Evolutionary conservation across 2,113 vertebrate genomes (phyloP).

Genomic region (Sclerurus mexicanus): DNA sequence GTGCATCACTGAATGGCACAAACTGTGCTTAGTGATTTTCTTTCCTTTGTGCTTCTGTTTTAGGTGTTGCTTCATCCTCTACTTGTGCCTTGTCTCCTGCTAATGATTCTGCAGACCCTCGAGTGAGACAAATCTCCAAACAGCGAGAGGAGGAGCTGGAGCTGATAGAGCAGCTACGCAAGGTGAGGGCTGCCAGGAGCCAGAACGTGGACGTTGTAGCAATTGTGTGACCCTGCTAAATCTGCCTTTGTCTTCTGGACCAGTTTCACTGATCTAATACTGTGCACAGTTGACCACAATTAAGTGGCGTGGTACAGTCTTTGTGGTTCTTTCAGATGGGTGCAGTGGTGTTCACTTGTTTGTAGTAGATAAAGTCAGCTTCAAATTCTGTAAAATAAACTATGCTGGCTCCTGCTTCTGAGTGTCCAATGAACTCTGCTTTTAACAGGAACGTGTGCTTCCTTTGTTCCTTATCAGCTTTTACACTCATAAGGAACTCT

Average conservation of each 20-base stretch:
- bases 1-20: background rate
- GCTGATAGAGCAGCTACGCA: slow-evolving; percentile 89
- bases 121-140: slow-evolving; percentile 62
- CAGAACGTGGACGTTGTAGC: accelerated
- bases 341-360: background rate
- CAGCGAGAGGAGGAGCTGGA: slow-evolving; percentile 77
- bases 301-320: background rate
- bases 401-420: background rate
- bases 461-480: background rate
- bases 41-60: background rate
- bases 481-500: background rate
- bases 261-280: background rate
- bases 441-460: background rate
- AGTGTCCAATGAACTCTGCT: background rate
- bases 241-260: background rate
- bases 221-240: background rate
- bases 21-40: background rate
- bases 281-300: background rate
- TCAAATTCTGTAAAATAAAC: background rate
- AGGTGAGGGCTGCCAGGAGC: slow-evolving; percentile 71
- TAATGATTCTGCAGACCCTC: slow-evolving; percentile 54
- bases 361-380: background rate
- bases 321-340: background rate
- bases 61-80: slow-evolving; percentile 62
- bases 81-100: slow-evolving; percentile 43